These are phyloP conservation scores for Leptoclinus maculatus DNA, from an alignment of 2,797 vertebrate genomes.

Conservation along the genomic window DNA sequence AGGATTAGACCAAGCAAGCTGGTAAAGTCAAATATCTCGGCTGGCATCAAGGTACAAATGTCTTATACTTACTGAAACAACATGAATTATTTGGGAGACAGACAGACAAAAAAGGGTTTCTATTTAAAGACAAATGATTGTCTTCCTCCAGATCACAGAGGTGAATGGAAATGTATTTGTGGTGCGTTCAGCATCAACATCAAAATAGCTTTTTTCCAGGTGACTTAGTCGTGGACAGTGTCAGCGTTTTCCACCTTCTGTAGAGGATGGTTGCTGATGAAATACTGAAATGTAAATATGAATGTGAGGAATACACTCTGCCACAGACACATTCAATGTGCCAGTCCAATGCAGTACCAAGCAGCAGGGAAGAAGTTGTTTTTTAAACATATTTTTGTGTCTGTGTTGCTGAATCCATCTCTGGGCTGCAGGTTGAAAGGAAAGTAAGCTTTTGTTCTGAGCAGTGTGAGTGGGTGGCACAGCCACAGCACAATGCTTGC, in stretches of 20 bases:
- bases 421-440: slow-evolving; percentile 36
- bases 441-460: slow-evolving; percentile 57
- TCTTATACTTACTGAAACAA: not conserved
- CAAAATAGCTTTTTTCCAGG: not conserved
- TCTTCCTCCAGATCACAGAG: not conserved
- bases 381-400: not conserved
- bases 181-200: not conserved
- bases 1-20: not conserved
- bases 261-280: not conserved
- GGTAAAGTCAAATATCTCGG: not conserved
- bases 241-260: not conserved
- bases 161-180: not conserved
- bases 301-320: slow-evolving; percentile 5
- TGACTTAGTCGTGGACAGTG: not conserved
- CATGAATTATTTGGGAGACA: not conserved
- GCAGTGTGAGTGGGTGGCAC: slow-evolving; percentile 50
- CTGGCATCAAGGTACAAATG: not conserved
- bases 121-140: not conserved
- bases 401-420: slow-evolving; percentile 30
- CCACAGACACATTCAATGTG: not conserved
- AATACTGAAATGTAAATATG: slow-evolving; percentile 15
- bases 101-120: not conserved
- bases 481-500: slow-evolving; percentile 37
- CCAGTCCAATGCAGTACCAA: not conserved
- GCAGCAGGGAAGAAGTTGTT: not conserved